Base-by-base conservation (phyloP, 2,888 invertebrate genomes). In the Folsomia candida region DNA sequence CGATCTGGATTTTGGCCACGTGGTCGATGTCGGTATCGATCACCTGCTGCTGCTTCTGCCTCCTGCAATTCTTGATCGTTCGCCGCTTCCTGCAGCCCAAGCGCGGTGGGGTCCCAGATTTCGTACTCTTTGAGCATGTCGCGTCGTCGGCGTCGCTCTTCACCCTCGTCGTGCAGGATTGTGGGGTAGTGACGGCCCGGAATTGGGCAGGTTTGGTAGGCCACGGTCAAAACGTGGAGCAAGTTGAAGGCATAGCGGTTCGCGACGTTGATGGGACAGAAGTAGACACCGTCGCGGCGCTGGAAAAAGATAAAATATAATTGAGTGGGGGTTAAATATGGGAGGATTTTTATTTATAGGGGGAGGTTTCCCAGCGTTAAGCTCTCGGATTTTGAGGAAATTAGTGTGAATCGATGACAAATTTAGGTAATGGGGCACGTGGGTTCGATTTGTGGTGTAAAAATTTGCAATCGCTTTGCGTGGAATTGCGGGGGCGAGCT, bases 241-340 rank as follows among this genome's bases (percentile, higher is more conserved):
- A 72, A 57, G 25, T 37, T 29, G 37, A 47, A 72, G 1, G 64
- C 70, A 24, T 70, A 70, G 1, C 72, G 72, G 63, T 72, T 72
- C 20, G 67, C 6, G 18, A n/a, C 28, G 51, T 67, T 70, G n/a
- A 72, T 11, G 4, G 72, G 62, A 22, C 72, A 72, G 60, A 64
- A 11, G 18, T 67, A 63, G 18, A 72, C 59, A 6, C 63, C 65
- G 24, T 69, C 60, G 1, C 64, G 47, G 28, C 26, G 26, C 70
- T 70, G 22, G 20, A 63, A 37, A 11, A 51, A 27, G 60, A 65
- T 58, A 6, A 24, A 59, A n/a, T 28, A 64, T 28, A 51, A 22
- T 6, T 20, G 14, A 24, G n/a, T n/a, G n/a, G n/a, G n/a, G n/a
- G n/a, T n/a, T n/a, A n/a, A n/a, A n/a, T n/a, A n/a, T n/a, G n/a